Evolutionary conservation across 1,140 invertebrate genomes (phyloP), one percentile per base, ranked within the genome.

Genomic region (Mamestra configurata): DNA sequence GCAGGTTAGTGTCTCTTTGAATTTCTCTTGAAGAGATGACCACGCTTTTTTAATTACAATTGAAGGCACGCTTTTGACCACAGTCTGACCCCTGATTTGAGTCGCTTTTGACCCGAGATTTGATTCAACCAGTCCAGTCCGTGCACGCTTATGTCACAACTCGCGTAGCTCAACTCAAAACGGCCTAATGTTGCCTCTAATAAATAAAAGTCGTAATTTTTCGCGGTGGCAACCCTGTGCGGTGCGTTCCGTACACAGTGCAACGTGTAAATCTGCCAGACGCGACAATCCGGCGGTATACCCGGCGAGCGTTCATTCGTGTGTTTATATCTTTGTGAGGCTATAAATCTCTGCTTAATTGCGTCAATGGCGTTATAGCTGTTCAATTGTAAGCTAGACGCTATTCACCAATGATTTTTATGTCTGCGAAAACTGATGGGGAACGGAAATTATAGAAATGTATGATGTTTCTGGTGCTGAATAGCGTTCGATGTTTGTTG

Each of bases 251-350:
- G 37, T 40, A 73, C 71, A 35, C 51, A 61, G 35, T 49, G 53
- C 57, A 61, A 70, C 49, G 66, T 61, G 72, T 80, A 80, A 80
- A 80, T 80, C 79, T 77, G 66, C 77, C 73, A 37, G 64, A n/a
- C 53, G 66, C 73, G 79, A 80, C 79, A 77, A 77, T 77, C 79
- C 73, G 43, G 57, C 79, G 51, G 51, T 71, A 71, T 76, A 55
- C 79, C 73, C 37, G 27, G 49, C n/a, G 61, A 61, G 73, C 61
- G 64, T 72, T 77, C 72, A 80, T 80, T 68, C 43, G 31, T 70
- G 68, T 77, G 79, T 80, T 77, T 80, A 80, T 80, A 80, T 80
- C 79, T 80, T 59, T 80, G 73, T 80, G 15, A 24, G 55, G 46
- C 79, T 24, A 80, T 77, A 80, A 80, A 80, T 80, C 68, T 55